Conservation (phyloP, 2,888 invertebrate genomes). For the Hesperia comma region DNA sequence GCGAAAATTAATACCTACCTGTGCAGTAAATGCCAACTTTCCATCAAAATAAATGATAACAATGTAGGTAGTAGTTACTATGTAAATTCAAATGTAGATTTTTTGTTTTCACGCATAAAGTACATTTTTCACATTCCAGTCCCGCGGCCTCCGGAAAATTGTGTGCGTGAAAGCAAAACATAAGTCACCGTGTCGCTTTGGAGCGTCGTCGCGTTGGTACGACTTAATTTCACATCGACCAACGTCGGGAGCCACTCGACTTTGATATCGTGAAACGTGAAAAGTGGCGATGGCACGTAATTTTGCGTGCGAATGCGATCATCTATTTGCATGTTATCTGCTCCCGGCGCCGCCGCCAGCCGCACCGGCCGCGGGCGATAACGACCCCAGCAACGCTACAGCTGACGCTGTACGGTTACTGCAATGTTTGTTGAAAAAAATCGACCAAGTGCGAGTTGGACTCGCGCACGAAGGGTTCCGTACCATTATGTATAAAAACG, state of each 20-base stretch:
- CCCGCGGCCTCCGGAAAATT: not conserved
- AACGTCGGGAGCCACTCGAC: not conserved
- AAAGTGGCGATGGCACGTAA: conserved; percentile 7
- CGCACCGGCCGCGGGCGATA: conserved; percentile 27
- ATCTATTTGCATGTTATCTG: conserved; percentile 35
- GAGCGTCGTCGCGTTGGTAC: not conserved
- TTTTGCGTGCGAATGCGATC: conserved; percentile 30
- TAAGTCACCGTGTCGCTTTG: not conserved
- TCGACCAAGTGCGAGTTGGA: no score
- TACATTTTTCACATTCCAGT: not conserved
- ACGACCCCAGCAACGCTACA: conserved; percentile 9
- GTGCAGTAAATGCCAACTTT: no score
- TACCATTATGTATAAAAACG: no score
- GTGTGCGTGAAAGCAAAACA: conserved; percentile 15
- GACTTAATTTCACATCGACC: conserved; percentile 1
- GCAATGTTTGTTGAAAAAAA: conserved; percentile 1
- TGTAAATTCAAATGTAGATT: no score
- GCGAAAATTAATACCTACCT: no score
- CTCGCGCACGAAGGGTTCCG: no score
- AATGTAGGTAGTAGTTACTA: no score
- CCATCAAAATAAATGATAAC: no score
- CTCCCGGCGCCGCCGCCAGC: conserved; percentile 28
- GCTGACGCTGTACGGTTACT: not conserved
- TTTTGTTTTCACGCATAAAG: no score
- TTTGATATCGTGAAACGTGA: not conserved